Percentiles rank a stretch among this genome's conserved stretches.
Evolutionary conservation across 92 coral and sea anemone genomes (phyloP).

Genomic region (Heliopora coerulea): DNA sequence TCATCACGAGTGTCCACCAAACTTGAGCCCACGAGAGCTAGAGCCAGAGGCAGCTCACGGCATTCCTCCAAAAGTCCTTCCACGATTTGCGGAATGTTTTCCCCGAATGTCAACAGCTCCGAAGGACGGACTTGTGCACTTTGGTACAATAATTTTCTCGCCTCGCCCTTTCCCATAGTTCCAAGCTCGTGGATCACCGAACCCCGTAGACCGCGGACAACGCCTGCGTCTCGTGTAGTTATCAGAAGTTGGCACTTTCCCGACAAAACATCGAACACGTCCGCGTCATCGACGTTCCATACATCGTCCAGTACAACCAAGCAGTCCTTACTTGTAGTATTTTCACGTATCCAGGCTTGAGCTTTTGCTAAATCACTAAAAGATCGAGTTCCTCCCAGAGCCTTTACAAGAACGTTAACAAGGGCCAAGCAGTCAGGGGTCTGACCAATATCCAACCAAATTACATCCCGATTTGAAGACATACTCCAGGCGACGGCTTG

Average conservation of each 20-base stretch:
- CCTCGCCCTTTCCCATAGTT: constrained; percentile 44
- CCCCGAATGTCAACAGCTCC: constrained; percentile 25
- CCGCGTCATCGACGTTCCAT: constrained; percentile 61
- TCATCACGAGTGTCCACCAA: constrained; percentile 45
- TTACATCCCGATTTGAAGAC: constrained; percentile 49
- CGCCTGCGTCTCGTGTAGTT: constrained; percentile 56
- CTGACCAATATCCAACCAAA: constrained; percentile 61
- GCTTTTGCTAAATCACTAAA: constrained; percentile 49
- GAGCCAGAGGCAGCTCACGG: constrained; percentile 58
- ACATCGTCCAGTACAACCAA: constrained; percentile 63
- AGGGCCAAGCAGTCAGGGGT: constrained; percentile 55
- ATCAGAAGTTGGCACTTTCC: constrained; percentile 57
- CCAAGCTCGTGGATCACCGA: constrained; percentile 57
- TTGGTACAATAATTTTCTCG: constrained; percentile 47
- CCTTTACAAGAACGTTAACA: constrained; percentile 46
- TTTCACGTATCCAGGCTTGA: constrained; percentile 53
- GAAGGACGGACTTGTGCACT: constrained; percentile 37
- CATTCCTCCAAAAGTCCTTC: constrained; percentile 55
- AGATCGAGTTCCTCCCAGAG: constrained; percentile 42
- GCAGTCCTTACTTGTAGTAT: constrained; percentile 44
- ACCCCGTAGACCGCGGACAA: constrained; percentile 56
- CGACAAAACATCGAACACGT: constrained; percentile 49
- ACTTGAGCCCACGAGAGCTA: constrained; percentile 56
- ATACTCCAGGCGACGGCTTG: constrained; percentile 61
- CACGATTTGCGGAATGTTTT: constrained; percentile 28